These are phyloP conservation scores for Eupithecia centaureata DNA, from an alignment of 2,888 invertebrate genomes.

Conservation along the genomic window DNA sequence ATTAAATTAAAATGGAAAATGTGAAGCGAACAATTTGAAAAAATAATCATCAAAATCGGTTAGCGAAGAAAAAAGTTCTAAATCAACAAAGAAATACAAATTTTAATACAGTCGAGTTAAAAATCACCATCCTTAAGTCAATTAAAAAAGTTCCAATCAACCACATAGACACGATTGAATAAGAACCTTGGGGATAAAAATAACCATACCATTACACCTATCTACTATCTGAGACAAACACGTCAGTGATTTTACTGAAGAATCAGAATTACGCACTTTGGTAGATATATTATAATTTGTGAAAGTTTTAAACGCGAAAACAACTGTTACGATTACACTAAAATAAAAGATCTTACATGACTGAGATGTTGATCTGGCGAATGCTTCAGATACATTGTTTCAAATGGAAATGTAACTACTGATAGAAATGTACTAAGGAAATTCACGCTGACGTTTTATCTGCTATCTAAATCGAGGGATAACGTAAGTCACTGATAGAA, in stretches of 20 bases:
- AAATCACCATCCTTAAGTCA: too few relatives aligned
- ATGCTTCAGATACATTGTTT: not conserved
- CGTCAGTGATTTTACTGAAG: not conserved
- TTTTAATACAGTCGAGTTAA: too few relatives aligned
- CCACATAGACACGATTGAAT: not conserved
- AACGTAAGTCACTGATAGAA: not conserved
- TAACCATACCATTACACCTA: not conserved
- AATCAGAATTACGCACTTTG: not conserved
- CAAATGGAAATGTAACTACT: not conserved
- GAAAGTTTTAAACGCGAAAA: not conserved
- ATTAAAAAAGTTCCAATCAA: not conserved
- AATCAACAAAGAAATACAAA: too few relatives aligned
- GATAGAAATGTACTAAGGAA: not conserved
- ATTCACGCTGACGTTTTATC: not conserved
- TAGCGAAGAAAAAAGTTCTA: too few relatives aligned
- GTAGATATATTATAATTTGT: not conserved
- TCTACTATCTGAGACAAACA: not conserved
- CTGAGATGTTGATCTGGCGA: not conserved
- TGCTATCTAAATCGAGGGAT: not conserved
- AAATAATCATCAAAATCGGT: not conserved
- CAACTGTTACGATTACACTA: not conserved
- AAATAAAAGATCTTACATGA: not conserved
- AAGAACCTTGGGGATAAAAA: not conserved
- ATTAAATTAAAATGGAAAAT: too few relatives aligned
- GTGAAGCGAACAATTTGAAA: too few relatives aligned